A percentile compares a stretch with the other conserved stretches of the same genome.
phyloP scores from a whole-genome alignment of 1,140 invertebrate genomes.

The Calephelis virginiensis region DNA sequence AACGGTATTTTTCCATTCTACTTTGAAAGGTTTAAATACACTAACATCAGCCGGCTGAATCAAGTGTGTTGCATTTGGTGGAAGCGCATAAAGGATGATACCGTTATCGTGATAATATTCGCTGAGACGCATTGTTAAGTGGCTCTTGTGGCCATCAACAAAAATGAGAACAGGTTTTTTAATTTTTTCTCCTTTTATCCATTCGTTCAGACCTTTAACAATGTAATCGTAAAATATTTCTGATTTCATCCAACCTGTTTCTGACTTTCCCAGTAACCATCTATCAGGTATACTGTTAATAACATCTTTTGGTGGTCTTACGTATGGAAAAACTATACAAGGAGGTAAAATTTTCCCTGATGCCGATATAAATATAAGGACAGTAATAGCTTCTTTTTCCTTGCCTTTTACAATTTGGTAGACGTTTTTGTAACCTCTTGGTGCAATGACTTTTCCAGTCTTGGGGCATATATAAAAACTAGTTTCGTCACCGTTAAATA shows the following conservation, averaged over 20 bases:
- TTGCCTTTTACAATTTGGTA: constrained; percentile 14
- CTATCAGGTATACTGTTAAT: constrained; percentile 1
- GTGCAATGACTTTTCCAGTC: constrained; percentile 18
- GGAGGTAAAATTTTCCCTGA: too few relatives aligned
- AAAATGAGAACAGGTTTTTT: constrained; percentile 14
- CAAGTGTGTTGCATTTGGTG: constrained; percentile 20
- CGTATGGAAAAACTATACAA: too few relatives aligned
- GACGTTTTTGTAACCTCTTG: constrained; percentile 16
- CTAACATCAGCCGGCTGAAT: constrained; percentile 25
- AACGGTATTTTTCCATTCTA: constrained; percentile 1
- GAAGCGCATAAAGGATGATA: constrained; percentile 21
- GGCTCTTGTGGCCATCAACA: too few relatives aligned
- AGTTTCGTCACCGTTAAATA: constrained; percentile 21
- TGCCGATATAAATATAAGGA: too few relatives aligned
- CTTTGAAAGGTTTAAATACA: constrained; percentile 19
- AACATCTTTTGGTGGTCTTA: constrained; percentile 18
- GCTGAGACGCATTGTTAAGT: too few relatives aligned
- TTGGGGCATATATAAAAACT: constrained; percentile 22
- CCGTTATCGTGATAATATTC: constrained; percentile 17
- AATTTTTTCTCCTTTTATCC: not conserved
- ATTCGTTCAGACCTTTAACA: constrained; percentile 3
- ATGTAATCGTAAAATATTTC: constrained; percentile 20
- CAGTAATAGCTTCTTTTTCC: too few relatives aligned
- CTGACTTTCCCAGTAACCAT: constrained; percentile 20
- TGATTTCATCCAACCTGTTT: constrained; percentile 20